phyloP scores from a whole-genome alignment of 2,113 vertebrate species.

The Xiphias gladius region DNA sequence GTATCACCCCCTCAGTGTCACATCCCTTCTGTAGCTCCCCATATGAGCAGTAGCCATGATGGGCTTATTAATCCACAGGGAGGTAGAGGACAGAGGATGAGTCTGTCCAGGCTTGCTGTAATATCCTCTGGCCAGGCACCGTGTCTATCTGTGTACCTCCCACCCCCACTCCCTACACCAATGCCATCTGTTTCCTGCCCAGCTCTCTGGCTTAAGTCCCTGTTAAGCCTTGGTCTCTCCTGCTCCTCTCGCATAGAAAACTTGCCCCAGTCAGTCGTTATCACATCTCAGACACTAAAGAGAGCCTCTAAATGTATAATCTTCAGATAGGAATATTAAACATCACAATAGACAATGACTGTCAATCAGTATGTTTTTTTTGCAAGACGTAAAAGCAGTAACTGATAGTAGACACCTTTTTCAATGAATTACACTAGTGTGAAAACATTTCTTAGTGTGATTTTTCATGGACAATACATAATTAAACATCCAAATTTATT shows the following conservation, averaged over 20 bases:
- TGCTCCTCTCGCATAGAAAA: constrained; percentile 43
- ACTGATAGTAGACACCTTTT: background rate
- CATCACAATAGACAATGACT: background rate
- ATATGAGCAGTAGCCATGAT: constrained; percentile 65
- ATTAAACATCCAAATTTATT: background rate
- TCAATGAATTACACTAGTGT: background rate
- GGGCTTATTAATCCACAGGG: constrained; percentile 78
- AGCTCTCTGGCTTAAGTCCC: constrained; percentile 70
- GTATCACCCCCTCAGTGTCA: constrained; percentile 28
- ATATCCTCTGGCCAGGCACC: constrained; percentile 71
- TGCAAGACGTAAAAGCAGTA: background rate
- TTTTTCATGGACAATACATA: background rate
- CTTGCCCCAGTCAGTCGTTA: constrained; percentile 28
- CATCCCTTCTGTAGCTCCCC: constrained; percentile 45
- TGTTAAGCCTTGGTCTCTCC: constrained; percentile 55
- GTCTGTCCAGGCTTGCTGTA: constrained; percentile 72
- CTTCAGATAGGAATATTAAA: constrained; percentile 8
- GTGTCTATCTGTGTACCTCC: constrained; percentile 34
- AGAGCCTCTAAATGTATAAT: constrained; percentile 16
- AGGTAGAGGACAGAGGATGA: constrained; percentile 73
- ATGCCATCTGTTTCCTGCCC: constrained; percentile 82
- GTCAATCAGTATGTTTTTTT: background rate
- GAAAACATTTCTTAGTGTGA: no score
- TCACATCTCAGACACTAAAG: constrained; percentile 9
- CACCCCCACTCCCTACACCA: constrained; percentile 55